Evolutionary conservation across 2,113 vertebrate species (phyloP), one percentile per base, ranked within the genome.

Genomic region (Proterorhinus semilunaris): DNA sequence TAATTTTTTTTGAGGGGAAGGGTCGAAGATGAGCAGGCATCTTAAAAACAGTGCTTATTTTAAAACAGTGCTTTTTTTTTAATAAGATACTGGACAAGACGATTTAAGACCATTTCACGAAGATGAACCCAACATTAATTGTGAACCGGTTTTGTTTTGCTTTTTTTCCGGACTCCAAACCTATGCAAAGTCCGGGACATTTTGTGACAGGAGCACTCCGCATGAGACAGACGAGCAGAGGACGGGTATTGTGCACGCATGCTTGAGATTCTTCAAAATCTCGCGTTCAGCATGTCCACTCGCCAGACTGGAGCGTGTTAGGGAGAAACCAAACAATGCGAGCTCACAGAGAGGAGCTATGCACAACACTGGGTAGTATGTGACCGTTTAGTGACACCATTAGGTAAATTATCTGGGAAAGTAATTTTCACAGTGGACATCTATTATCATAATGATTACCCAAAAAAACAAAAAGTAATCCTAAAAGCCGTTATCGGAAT

Each of bases 281-380:
- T 69, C 68, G 63, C 80, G 67, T 83, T 81, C 63, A 75, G 79
- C 62, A 10, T 55, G 81, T 83, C 79, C 78, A 73, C 85, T 80
- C 27, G 4, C 72, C 71, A 74, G 71, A 69, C 72, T 69, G 0
- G 42, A 46, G 78, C 65, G 71, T 52, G 67, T 85, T 85, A 74
- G 64, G 81, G 83, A 85, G 86, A 74, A 85, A 70, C 42, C 66
- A 86, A 89, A 86, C 85, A 86, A 81, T 84, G 84, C 83, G 54
- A 62, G 68, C 81, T 80, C 69, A 73, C 68, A 75, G 71, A 49
- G 81, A 46, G 36, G 51, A 68, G 71, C 54, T 51, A 8, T 16
- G 57, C 53, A 74, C 52, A 72, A 83, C 83, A 83, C 67, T 76
- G 66, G 63, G 71, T 74, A 66, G 63, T 72, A 78, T 79, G 70